Base-by-base conservation (phyloP, 2,113 vertebrate species). In the Oryzias woworae region DNA sequence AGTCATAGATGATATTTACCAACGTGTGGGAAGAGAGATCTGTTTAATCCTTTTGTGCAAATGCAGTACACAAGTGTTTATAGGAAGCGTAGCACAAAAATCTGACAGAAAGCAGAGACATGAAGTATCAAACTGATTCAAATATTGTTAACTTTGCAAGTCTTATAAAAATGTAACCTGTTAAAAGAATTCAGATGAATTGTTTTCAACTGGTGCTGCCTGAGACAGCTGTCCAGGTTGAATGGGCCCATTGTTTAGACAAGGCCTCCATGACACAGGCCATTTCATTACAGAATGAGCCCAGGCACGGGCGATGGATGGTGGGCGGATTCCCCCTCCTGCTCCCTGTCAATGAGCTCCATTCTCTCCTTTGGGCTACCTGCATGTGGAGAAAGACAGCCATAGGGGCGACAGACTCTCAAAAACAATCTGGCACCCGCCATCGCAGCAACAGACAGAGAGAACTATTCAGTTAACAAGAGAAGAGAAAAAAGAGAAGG, bases 211-310 rank as follows among this genome's bases (percentile, higher is more conserved):
- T 24, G 61, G 80, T 63, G 83, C 72, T 87, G 81, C 89, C 81
- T 88, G 85, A 89, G 83, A 86, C 85, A 86, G 78, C 80, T 62
- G 70, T 82, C 73, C 70, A 52, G 55, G 63, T 68, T 92, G 90
- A 92, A 92, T 92, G 63, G 86, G 58, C 72, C 75, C 80, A 91
- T 92, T 92, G 91, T 92, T 85, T 83, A 28, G 53, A 80, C 66
- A 80, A 78, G 71, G 74, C 81, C 87, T 91, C 81, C 85, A 87
- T 89, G 81, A 88, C 86, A 91, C 86, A 83, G 80, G 83, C 87
- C 85, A 85, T 90, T 92, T 91, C 78, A 86, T 91, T 90, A 82
- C 75, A 88, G 82, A 87, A 81, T 62, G 59, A 85, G 82, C 75
- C 58, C 67, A 74, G 68, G 84, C 71, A 73, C 78, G 69, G 74